Base-by-base conservation (phyloP, 2,888 invertebrate species). In the Chymomyza fuscimana region DNA sequence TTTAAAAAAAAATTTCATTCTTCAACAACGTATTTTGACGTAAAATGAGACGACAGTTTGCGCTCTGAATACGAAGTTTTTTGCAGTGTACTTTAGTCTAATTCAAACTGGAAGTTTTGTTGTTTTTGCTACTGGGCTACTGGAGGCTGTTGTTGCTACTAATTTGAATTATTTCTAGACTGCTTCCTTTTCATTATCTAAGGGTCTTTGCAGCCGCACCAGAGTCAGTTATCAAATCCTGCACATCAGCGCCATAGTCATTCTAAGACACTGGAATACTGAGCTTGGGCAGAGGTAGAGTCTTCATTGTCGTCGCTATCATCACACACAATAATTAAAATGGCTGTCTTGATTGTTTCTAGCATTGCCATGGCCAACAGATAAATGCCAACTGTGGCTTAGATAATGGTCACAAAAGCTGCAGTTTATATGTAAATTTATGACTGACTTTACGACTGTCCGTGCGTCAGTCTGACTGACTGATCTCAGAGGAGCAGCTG, bases 301-400 rank as follows among this genome's bases (percentile, higher is more conserved):
- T 54, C 54, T 10, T 40, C 16, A 36, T 36, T 36, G 62, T 36
- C 36, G 32, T n/a, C 40, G 10, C 40, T 71, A 67, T 67, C 76
- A 72, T 72, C 78, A 86, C 78, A 85, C 81, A 82, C 83, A 87
- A 85, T 85, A 85, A 85, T 85, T 85, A 87, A 85, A 85, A 85
- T 85, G 72, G 67, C 67, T 67, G 60, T 50, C 56, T 67, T 67
- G 77, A 73, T 85, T 85, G 76, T 78, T 76, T 74, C 25, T 58
- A 16, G 25, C 50, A 50, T 50, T 63, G 15, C 58, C 58, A 58
- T 54, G 5, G 54, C 54, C 54, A 54, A 56, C 63, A 76, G 82
- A 80, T 83, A 86, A 86, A 73, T 78, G 80, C 73, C 70, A 77
- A 77, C 73, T 77, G 77, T 77, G 66, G 67, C 79, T 84, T 82